Evolutionary conservation across 2,888 invertebrate species (phyloP), one percentile per base, ranked within the genome.

Genomic region (Sisyra terminalis): DNA sequence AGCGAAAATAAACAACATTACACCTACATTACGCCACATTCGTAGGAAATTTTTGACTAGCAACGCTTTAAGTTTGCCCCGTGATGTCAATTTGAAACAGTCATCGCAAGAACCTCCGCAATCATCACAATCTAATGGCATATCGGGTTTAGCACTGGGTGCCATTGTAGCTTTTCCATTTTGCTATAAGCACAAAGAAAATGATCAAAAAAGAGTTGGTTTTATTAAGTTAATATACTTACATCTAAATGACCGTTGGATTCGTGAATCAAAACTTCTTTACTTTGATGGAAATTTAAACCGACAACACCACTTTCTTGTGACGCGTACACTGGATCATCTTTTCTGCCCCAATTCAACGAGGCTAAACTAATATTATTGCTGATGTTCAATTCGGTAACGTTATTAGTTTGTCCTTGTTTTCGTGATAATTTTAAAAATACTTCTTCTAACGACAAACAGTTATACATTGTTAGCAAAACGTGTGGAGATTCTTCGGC

Each of bases 1-100:
- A 29, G 88, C 85, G 61, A 92, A 92, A 55, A 92, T 88, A 65
- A 93, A 93, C 55, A 90, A 67, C 82, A 93, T 86, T 47, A 92
- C 86, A 35, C 88, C 88, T 46, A 89, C 85, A 63, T 89, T 89
- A 39, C 89, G 70, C 87, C 88, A 88, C 86, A 89, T 88, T 29
- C 86, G 70, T 40, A 89, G 66, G 67, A 89, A 87, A 64, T 89
- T 89, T 69, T 90, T 89, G 57, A 81, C 79, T 48, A 89, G 70
- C 39, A 90, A 62, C 1, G 89, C 89, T 54, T 77, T 76, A 53
- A 87, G 81, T 65, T 88, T 88, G 34, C 87, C 87, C 42, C 71
- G 70, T n/a, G 82, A 78, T n/a, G 87, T 87, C 40, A 78, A 61
- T 66, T 81, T 59, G 36, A 55, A 56, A 41, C 74, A 79, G 50